Conservation (phyloP, 37 sponge, comb jelly and placozoan species). For the Hormiphora californensis region DNA sequence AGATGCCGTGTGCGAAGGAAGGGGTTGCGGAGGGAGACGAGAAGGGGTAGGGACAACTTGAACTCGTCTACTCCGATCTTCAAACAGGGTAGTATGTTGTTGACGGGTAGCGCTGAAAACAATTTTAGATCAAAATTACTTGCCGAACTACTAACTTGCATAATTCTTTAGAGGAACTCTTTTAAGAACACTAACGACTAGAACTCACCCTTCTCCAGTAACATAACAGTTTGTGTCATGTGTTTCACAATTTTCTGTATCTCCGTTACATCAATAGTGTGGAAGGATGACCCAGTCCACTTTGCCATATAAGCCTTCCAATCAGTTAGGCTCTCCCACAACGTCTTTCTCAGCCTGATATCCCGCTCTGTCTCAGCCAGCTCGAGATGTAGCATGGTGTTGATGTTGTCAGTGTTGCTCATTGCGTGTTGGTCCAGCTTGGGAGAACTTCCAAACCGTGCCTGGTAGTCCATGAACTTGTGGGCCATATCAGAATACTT, state of each 20-base stretch:
- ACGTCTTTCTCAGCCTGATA: constrained; percentile 37
- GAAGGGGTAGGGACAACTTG: constrained; percentile 54
- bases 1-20: constrained; percentile 61
- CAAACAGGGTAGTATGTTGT: constrained; percentile 50
- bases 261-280: constrained; percentile 52
- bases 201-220: constrained; percentile 58
- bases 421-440: not conserved
- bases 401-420: not conserved
- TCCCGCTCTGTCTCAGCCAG: constrained; percentile 46
- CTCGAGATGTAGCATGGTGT: constrained; percentile 38
- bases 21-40: constrained; percentile 60
- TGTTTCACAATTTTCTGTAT: constrained; percentile 57
- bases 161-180: not conserved
- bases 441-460: not conserved
- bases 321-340: constrained; percentile 49
- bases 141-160: not conserved
- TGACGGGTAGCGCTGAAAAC: constrained; percentile 57
- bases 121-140: too few species aligned
- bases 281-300: constrained; percentile 41
- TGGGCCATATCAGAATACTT: constrained; percentile 52
- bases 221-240: constrained; percentile 58
- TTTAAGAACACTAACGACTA: not conserved
- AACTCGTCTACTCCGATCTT: constrained; percentile 54
- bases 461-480: constrained; percentile 52
- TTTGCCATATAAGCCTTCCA: constrained; percentile 53